phyloP scores from a whole-genome alignment of 2,113 vertebrate species.

The Poeciliopsis retropinna region DNA sequence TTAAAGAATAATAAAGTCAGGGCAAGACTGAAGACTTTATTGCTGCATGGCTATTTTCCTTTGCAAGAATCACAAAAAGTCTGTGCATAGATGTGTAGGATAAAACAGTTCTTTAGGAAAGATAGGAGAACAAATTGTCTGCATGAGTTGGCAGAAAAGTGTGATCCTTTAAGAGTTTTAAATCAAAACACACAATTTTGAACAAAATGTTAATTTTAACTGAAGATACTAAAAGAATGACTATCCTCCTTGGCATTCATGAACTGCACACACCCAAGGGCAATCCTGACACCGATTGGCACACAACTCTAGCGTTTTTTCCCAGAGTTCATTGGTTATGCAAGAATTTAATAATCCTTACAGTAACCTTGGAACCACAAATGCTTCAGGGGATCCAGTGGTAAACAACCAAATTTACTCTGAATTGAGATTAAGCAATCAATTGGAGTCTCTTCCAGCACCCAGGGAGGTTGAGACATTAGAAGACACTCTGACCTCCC shows the following conservation, averaged over 20 bases:
- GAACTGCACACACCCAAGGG: neutral
- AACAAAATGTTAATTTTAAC: no score
- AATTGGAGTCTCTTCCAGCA: no score
- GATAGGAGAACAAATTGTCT: neutral
- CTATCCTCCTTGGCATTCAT: neutral
- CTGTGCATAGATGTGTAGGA: neutral
- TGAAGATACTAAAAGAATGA: neutral
- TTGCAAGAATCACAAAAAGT: neutral
- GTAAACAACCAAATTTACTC: no score
- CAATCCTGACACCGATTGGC: neutral
- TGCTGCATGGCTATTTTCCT: neutral
- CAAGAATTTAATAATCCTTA: neutral
- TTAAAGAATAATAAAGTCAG: slow-evolving; percentile 21
- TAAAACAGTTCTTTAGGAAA: neutral
- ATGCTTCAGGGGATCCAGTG: no score
- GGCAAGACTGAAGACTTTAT: neutral
- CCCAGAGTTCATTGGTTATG: neutral
- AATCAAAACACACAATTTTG: neutral
- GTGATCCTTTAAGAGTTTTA: neutral
- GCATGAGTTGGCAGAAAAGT: neutral
- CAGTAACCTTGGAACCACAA: neutral
- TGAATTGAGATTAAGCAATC: no score
- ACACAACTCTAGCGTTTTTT: neutral
- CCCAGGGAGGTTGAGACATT: no score
- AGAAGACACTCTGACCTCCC: no score